A percentile compares a stretch with the other conserved stretches of the same genome.
Evolutionary conservation across 2,113 vertebrate species (phyloP).

Genomic region (Rhipidura dahli): DNA sequence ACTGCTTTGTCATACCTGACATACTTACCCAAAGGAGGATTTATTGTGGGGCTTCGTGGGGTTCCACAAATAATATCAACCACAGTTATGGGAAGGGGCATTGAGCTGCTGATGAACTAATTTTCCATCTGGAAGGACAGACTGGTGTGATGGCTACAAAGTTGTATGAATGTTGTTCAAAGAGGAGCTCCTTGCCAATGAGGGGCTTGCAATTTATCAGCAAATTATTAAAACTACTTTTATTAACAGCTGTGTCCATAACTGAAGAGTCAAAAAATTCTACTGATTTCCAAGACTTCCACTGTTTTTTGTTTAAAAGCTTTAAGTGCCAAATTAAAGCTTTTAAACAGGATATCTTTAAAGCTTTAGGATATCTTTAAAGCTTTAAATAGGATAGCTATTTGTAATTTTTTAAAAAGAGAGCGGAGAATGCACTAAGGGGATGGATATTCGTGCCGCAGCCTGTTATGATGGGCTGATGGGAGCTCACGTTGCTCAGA

Average conservation of each 20-base stretch:
- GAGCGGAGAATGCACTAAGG: fast-evolving
- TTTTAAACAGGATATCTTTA: no score
- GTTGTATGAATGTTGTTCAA: neutral
- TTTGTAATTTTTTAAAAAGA: neutral
- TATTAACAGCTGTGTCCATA: neutral
- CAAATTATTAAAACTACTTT: neutral
- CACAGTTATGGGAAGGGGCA: neutral
- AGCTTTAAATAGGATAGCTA: neutral
- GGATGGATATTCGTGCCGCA: neutral
- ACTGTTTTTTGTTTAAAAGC: neutral
- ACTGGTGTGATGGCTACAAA: neutral
- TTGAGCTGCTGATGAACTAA: neutral
- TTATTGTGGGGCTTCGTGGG: neutral
- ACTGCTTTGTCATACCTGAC: neutral
- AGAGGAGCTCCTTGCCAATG: neutral
- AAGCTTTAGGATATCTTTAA: no score
- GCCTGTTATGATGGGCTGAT: neutral
- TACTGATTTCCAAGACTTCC: neutral
- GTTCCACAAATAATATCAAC: neutral
- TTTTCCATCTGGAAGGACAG: neutral
- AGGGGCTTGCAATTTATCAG: neutral
- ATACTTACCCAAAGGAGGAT: neutral
- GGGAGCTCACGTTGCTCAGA: neutral
- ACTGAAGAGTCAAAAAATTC: neutral
- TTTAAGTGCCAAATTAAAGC: neutral